These are phyloP conservation scores for Drosophila repletoides DNA, from an alignment of 1,140 invertebrate species.

Conservation along the genomic window DNA sequence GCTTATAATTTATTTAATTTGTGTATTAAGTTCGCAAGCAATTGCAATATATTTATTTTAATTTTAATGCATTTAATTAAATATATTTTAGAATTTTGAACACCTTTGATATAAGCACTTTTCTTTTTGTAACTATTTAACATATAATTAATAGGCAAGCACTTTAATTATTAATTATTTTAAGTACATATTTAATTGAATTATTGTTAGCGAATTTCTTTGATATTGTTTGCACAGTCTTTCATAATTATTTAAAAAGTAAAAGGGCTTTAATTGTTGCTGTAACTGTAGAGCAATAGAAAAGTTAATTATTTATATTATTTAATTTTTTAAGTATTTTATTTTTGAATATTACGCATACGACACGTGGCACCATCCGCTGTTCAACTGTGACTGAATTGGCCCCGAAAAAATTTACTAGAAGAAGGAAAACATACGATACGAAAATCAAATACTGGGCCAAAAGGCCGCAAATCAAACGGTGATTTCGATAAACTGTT, in stretches of 20 bases:
- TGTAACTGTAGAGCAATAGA: conserved; percentile 26
- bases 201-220: conserved; percentile 20
- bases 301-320: background rate
- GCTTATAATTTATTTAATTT: conserved; percentile 13
- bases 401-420: conserved; percentile 13
- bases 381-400: conserved; percentile 47
- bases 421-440: conserved; percentile 11
- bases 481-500: conserved; percentile 51
- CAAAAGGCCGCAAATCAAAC: conserved; percentile 63
- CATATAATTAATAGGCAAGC: too few species aligned
- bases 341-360: conserved; percentile 50
- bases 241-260: conserved; percentile 47
- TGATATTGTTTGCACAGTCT: conserved; percentile 65
- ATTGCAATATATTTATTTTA: background rate
- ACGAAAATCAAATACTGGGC: conserved; percentile 13
- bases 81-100: conserved; percentile 61
- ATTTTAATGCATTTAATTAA: background rate
- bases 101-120: conserved; percentile 59
- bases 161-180: conserved; percentile 21
- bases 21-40: background rate
- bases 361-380: conserved; percentile 68
- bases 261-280: conserved; percentile 43
- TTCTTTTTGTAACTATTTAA: too few species aligned
- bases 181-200: conserved; percentile 15
- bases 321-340: too few species aligned